These are phyloP conservation scores for Bufotes viridis DNA, from an alignment of 2,797 vertebrate genomes.

Conservation along the genomic window DNA sequence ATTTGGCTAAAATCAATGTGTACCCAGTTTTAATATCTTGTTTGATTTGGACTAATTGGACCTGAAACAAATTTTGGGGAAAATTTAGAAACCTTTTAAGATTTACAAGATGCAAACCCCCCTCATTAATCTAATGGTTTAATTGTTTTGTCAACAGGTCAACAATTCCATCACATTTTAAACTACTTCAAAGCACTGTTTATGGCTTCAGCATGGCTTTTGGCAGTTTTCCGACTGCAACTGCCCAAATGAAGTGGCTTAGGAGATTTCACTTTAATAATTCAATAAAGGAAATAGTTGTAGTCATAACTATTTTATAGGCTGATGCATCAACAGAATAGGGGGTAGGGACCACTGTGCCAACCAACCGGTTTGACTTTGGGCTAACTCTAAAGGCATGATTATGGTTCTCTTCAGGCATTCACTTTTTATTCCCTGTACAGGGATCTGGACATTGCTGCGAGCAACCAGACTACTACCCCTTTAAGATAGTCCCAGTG, in stretches of 20 bases:
- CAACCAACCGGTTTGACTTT: no score
- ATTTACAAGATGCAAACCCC: not conserved
- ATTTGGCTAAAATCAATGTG: no score
- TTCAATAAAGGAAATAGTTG: slow-evolving; percentile 5
- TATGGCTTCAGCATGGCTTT: not conserved
- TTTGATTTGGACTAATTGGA: no score
- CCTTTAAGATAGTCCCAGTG: no score
- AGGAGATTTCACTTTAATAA: not conserved
- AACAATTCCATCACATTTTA: not conserved
- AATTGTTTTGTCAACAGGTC: not conserved
- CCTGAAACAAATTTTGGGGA: no score
- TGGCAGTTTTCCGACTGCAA: not conserved
- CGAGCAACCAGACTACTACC: no score
- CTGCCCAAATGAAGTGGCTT: not conserved
- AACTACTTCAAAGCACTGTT: not conserved
- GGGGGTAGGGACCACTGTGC: no score
- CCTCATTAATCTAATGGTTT: not conserved
- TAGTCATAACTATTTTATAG: not conserved
- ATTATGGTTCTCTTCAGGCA: no score
- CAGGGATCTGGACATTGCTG: no score
- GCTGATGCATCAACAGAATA: not conserved
- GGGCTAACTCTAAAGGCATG: no score
- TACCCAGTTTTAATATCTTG: no score
- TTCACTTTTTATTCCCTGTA: no score
- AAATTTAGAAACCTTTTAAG: not conserved